phyloP scores from a whole-genome alignment of 2,113 vertebrate species.

The Mustelus asterias region DNA sequence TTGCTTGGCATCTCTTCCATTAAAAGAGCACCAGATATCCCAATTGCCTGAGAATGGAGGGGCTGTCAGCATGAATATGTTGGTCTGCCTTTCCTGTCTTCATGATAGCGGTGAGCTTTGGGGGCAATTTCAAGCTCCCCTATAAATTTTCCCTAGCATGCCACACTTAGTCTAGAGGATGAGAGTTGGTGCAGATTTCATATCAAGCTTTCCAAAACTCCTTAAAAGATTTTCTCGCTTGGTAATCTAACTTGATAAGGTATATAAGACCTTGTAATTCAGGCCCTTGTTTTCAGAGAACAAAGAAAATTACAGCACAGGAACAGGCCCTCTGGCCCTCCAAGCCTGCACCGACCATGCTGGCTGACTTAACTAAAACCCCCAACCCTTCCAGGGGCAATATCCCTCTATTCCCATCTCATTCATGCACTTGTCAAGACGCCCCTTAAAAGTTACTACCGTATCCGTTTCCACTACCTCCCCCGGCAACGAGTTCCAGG shows the following conservation, averaged over 20 bases:
- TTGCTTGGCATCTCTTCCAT: not conserved
- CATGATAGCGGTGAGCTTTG: not conserved
- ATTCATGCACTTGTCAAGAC: too few relatives aligned
- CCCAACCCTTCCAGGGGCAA: too few relatives aligned
- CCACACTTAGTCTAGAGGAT: not conserved
- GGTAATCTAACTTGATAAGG: not conserved
- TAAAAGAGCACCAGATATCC: not conserved
- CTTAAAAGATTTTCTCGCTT: not conserved
- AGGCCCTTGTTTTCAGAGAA: not conserved
- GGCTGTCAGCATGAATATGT: not conserved
- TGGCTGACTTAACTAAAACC: too few relatives aligned
- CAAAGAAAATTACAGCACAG: too few relatives aligned
- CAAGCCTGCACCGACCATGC: too few relatives aligned
- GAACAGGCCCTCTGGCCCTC: too few relatives aligned
- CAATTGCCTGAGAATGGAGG: not conserved
- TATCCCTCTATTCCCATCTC: too few relatives aligned
- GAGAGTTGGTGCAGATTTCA: not conserved
- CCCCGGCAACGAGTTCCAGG: too few relatives aligned
- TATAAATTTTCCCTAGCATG: not conserved
- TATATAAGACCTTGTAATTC: not conserved
- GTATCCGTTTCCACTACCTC: too few relatives aligned
- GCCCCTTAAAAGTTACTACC: too few relatives aligned
- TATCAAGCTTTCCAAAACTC: not conserved
- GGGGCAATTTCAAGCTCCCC: not conserved
- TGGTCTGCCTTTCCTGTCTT: not conserved